Evolutionary conservation across 2,113 vertebrate species (phyloP), one percentile per base, ranked within the genome.

Genomic region (Charina bottae): DNA sequence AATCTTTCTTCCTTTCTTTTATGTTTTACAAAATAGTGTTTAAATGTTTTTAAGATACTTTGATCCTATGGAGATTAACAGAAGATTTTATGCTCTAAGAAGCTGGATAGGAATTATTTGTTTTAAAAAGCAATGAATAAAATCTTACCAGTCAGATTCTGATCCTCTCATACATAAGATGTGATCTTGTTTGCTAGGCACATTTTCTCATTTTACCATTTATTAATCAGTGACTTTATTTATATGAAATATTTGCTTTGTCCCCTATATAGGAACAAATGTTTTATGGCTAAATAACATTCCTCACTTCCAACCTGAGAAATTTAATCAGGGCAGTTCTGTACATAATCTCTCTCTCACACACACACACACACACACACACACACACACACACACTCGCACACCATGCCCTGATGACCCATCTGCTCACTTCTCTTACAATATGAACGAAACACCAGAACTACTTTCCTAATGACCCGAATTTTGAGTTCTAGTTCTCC

Each of bases 41-140:
- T 46, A 15, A 84, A 93, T 87, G 28, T 53, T 83, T 87, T 56
- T 78, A 26, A 91, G 42, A n/a, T 28, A 87, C 58, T 54, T 54
- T 92, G 62, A 93, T 91, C 55, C 88, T 78, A 90, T 24, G 11
- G 60, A 95, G 60, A 94, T 85, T 58, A 93, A 91, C 4, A 92
- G 90, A 93, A 93, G 72, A 94, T 92, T 17, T 93, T 46, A 62
- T 21, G 28, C 17, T 60, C 87, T 55, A 91, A 92, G 54, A 28
- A 93, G 90, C 6, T 42, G 54, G 26, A 91, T 26, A 92, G 59
- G 91, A 95, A 88, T 0, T 55, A 24, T 17, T 72, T 86, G 85
- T 90, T 90, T 87, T 88, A 92, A 72, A 42, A 21, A 72, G 90
- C 28, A 5, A 59, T 89, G 89, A 93, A 92, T 58, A 13, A 90